phyloP scores from a whole-genome alignment of 1,140 invertebrate species.

The Lerema accius region DNA sequence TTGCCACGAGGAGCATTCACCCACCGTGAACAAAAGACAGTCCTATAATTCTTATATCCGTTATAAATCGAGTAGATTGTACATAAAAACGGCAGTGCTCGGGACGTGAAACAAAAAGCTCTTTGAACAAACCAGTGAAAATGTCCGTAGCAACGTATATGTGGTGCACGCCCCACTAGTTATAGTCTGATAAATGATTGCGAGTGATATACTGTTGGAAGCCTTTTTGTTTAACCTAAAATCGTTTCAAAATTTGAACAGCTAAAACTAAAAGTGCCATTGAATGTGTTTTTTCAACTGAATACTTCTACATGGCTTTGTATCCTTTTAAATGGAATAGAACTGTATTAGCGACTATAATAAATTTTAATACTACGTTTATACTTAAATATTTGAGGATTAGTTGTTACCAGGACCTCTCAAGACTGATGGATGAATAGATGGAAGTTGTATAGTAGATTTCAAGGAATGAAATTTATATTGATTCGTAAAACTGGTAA shows the following conservation, averaged over 20 bases:
- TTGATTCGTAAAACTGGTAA: too few species aligned
- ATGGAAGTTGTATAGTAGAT: too few species aligned
- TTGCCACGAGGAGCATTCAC: background rate
- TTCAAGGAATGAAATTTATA: too few species aligned
- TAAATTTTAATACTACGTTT: too few species aligned
- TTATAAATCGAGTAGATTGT: conserved; percentile 29
- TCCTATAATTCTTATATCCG: conserved; percentile 15
- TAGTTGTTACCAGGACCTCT: too few species aligned
- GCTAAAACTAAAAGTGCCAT: conserved; percentile 2
- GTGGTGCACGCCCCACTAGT: conserved; percentile 58
- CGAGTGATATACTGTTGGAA: conserved; percentile 59
- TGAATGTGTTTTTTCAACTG: background rate
- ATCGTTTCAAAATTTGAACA: conserved; percentile 12
- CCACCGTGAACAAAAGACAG: conserved; percentile 15
- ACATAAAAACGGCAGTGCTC: conserved; percentile 21
- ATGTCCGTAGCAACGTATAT: conserved; percentile 61
- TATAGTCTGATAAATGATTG: conserved; percentile 74
- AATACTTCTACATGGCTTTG: background rate
- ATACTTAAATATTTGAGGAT: too few species aligned
- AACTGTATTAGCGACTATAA: too few species aligned
- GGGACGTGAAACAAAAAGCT: conserved; percentile 24
- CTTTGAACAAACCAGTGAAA: conserved; percentile 48
- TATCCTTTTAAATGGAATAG: background rate
- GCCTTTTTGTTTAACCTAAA: conserved; percentile 46
- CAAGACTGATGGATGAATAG: too few species aligned